A percentile compares a stretch with the other conserved stretches of the same genome.
phyloP scores from a whole-genome alignment of 2,888 invertebrate genomes.

The Itoplectis maculator region DNA sequence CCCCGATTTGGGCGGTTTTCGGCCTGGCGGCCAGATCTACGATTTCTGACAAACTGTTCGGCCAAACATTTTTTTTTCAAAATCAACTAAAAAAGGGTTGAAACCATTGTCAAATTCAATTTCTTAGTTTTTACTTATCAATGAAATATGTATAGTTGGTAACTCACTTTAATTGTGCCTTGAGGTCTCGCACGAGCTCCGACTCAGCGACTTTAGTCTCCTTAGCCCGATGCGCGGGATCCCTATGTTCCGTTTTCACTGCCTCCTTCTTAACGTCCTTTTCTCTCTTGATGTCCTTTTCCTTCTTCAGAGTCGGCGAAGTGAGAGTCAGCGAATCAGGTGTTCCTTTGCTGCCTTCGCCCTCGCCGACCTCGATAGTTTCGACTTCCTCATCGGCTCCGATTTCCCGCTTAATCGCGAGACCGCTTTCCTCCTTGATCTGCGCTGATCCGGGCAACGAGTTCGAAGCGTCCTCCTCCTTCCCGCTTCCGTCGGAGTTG shows the following conservation, averaged over 20 bases:
- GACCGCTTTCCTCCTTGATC: constrained; percentile 81
- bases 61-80: too few species aligned
- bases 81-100: too few species aligned
- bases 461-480: constrained; percentile 85
- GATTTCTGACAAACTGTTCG: too few species aligned
- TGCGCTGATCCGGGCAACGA: constrained; percentile 81
- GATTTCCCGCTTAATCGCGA: constrained; percentile 79
- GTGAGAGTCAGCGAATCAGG: constrained; percentile 80
- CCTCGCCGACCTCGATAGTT: constrained; percentile 84
- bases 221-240: constrained; percentile 87
- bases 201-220: constrained; percentile 89
- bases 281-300: constrained; percentile 87
- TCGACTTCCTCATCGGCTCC: constrained; percentile 81
- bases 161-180: constrained; percentile 95
- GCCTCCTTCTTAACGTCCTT: constrained; percentile 86
- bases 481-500: constrained; percentile 85
- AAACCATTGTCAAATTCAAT: too few species aligned
- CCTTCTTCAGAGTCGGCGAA: constrained; percentile 87
- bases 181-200: constrained; percentile 94
- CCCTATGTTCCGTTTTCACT: constrained; percentile 85
- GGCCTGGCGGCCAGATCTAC: too few species aligned
- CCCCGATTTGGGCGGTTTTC: too few species aligned
- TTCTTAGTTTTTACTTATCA: too few species aligned
- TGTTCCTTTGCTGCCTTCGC: constrained; percentile 83
- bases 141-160: not conserved